Conservation (phyloP, 1,140 invertebrate species). For the Wiebesia pumilae region DNA sequence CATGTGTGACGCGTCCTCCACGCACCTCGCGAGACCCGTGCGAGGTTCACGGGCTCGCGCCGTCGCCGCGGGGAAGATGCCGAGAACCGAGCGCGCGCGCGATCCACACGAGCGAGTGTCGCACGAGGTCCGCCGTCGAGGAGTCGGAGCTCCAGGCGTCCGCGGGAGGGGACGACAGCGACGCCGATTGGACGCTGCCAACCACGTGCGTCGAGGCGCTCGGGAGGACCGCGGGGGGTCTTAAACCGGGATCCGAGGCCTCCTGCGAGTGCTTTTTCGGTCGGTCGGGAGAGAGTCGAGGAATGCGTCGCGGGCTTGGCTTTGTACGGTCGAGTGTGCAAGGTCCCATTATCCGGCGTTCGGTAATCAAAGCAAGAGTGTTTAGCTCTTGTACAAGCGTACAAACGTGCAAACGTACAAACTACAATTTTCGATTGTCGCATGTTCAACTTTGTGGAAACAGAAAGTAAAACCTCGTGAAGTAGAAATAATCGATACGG, state of each 20-base stretch:
- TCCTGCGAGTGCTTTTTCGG: neutral
- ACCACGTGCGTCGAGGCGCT: neutral
- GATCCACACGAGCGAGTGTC: slow-evolving; percentile 20
- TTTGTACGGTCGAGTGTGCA: too few species aligned
- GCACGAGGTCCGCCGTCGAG: neutral
- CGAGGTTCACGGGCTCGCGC: neutral
- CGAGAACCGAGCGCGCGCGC: neutral
- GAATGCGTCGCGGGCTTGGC: too few species aligned
- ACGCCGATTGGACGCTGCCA: neutral
- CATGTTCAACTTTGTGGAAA: too few species aligned
- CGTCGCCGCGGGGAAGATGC: neutral
- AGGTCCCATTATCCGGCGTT: too few species aligned
- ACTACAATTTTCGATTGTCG: too few species aligned
- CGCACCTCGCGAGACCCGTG: neutral
- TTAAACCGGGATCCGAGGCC: neutral
- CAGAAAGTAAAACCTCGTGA: too few species aligned
- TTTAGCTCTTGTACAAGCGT: too few species aligned
- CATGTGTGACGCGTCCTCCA: slow-evolving; percentile 58
- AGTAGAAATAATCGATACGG: too few species aligned
- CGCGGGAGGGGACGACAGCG: neutral
- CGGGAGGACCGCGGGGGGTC: neutral
- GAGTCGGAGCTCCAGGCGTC: neutral
- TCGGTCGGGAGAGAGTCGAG: too few species aligned
- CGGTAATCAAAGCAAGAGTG: too few species aligned
- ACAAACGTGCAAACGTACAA: too few species aligned